Evolutionary conservation across 2,113 vertebrate species (phyloP).

Genomic region (Orthonyx spaldingii): DNA sequence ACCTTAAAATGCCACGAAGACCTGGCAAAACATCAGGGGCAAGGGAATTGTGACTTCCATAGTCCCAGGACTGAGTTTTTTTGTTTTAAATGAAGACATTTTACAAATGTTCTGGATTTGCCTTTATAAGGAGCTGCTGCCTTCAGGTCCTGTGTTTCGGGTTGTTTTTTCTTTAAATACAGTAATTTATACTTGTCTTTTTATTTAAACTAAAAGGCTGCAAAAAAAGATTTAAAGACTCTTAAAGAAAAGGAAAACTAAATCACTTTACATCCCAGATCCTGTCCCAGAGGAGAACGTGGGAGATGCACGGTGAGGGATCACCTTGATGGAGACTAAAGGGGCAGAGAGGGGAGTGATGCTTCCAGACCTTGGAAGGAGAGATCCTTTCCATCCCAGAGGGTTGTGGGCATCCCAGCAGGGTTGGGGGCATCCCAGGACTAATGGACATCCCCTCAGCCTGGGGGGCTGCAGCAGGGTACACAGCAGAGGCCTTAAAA

Average conservation of each 20-base stretch:
- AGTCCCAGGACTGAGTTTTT: not conserved
- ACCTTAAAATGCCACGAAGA: not conserved
- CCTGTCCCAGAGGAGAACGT: accelerated
- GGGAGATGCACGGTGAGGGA: not conserved
- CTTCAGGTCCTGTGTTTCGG: not conserved
- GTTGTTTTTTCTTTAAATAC: not conserved
- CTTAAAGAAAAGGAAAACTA: not conserved
- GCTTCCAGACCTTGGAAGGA: not conserved
- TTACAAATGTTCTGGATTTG: not conserved
- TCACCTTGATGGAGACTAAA: accelerated
- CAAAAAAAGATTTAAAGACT: not conserved
- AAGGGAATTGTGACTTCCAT: accelerated
- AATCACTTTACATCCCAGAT: not conserved
- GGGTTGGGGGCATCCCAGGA: not conserved
- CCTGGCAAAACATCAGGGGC: not conserved
- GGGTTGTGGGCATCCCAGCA: not conserved
- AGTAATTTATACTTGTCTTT: not conserved
- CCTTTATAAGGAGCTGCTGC: conserved; percentile 54
- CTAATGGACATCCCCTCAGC: accelerated
- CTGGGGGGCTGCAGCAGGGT: not conserved
- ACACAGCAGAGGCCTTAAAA: not conserved
- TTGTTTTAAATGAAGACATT: not conserved
- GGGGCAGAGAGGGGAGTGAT: not conserved
- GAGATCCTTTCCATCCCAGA: not conserved
- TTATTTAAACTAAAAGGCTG: not conserved